Percentiles rank a stretch among this genome's conserved stretches.
Evolutionary conservation across 92 coral and sea anemone genomes (phyloP).

Genomic region (Diadumene lineata): DNA sequence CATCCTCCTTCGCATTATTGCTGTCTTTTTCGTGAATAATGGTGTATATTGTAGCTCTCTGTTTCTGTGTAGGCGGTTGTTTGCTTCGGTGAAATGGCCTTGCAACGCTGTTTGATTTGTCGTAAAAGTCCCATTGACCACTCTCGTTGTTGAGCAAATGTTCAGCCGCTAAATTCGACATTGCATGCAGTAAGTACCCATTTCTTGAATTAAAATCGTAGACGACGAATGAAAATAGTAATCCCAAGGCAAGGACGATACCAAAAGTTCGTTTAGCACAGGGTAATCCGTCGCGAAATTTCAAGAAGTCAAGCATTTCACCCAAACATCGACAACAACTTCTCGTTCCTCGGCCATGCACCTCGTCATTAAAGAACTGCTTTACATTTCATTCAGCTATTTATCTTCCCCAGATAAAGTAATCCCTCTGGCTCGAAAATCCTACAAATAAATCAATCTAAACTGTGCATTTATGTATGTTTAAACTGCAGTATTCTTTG

Average conservation of each 20-base stretch:
- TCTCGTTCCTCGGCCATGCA: neutral
- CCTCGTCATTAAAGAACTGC: neutral
- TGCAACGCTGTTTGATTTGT: constrained; percentile 14
- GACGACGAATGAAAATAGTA: constrained; percentile 32
- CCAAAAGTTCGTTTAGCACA: constrained; percentile 59
- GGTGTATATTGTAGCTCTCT: neutral
- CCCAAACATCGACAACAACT: constrained; percentile 8
- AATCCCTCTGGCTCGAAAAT: constrained; percentile 11
- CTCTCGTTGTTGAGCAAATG: constrained; percentile 4
- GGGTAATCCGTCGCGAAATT: constrained; percentile 54
- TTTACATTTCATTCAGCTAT: neutral
- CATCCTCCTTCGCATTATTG: neutral
- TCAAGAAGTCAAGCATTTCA: constrained; percentile 24
- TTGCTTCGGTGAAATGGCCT: constrained; percentile 7
- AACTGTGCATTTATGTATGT: constrained; percentile 30
- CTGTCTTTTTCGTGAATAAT: constrained; percentile 9
- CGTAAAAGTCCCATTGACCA: no score
- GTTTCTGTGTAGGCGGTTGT: constrained; percentile 26
- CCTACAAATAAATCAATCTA: constrained; percentile 21
- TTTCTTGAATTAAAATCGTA: constrained; percentile 43
- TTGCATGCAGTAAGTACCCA: constrained; percentile 19
- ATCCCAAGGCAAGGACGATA: constrained; percentile 33
- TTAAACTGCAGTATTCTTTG: constrained; percentile 10
- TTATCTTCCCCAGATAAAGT: neutral
- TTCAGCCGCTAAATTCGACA: constrained; percentile 13